phyloP scores from a whole-genome alignment of 2,113 vertebrate genomes.

The Eretmochelys imbricata region DNA sequence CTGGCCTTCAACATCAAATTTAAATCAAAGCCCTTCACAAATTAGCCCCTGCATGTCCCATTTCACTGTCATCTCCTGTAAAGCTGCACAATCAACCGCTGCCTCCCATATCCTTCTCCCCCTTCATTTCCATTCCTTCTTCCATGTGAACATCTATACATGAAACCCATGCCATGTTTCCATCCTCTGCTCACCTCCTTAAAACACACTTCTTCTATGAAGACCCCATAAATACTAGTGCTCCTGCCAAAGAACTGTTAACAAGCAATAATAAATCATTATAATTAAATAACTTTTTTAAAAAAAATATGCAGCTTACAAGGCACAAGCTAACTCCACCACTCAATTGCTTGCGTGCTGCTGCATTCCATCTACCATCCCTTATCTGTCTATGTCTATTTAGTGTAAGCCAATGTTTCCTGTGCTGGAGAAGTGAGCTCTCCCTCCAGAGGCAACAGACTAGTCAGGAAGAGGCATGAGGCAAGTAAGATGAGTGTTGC shows the following conservation, averaged over 20 bases:
- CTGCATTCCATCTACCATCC: neutral
- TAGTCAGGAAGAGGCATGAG: neutral
- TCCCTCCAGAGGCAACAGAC: neutral
- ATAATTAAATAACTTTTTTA: neutral
- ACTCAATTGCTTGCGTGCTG: fast-evolving
- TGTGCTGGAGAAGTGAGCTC: neutral
- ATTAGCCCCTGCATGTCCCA: neutral
- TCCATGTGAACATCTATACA: neutral
- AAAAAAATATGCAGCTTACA: neutral
- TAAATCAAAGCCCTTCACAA: neutral
- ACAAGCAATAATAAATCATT: constrained; percentile 17
- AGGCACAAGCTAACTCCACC: neutral
- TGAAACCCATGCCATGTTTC: neutral
- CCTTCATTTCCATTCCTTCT: neutral
- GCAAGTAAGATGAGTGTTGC: neutral
- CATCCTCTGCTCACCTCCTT: neutral
- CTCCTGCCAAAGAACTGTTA: neutral
- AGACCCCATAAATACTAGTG: neutral
- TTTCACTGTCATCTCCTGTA: neutral
- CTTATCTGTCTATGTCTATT: neutral
- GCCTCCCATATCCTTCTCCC: neutral
- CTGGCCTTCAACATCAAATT: neutral
- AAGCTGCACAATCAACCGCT: neutral
- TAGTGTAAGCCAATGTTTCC: neutral
- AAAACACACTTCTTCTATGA: neutral